A percentile compares a stretch with the other conserved stretches of the same genome.
Evolutionary conservation across 1,140 invertebrate genomes (phyloP).

Genomic region (Drosophila busckii): DNA sequence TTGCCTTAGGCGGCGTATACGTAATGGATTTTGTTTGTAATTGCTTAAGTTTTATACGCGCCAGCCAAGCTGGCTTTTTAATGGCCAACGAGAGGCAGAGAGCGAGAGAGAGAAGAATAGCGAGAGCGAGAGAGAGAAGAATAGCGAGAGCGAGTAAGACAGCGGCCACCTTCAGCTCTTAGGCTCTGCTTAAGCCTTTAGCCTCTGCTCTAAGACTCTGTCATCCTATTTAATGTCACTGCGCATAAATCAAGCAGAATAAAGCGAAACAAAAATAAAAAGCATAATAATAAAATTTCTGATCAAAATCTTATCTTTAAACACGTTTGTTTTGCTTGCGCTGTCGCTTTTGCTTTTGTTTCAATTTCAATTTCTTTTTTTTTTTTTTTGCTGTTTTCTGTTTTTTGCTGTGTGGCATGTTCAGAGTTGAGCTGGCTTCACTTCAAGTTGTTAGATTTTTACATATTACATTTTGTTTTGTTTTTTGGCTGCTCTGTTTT

Average conservation of each 20-base stretch:
- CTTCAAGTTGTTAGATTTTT: slow-evolving; percentile 49
- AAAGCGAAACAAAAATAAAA: too few species aligned
- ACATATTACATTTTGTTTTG: slow-evolving; percentile 14
- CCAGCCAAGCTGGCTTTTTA: slow-evolving; percentile 14
- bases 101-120: too few species aligned
- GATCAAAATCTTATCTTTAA: slow-evolving; percentile 25
- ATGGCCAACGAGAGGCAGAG: too few species aligned
- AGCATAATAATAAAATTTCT: slow-evolving; percentile 1
- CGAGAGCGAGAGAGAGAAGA: too few species aligned
- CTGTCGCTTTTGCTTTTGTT: too few species aligned
- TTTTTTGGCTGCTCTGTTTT: slow-evolving; percentile 21
- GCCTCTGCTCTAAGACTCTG: not conserved
- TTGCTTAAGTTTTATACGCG: slow-evolving; percentile 47
- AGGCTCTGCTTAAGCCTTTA: slow-evolving; percentile 15
- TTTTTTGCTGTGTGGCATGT: slow-evolving; percentile 12
- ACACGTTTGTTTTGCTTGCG: too few species aligned
- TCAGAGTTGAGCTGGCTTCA: too few species aligned
- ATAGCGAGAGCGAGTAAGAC: too few species aligned
- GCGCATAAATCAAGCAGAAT: slow-evolving; percentile 13
- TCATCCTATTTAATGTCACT: slow-evolving; percentile 13
- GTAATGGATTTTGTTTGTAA: slow-evolving; percentile 52
- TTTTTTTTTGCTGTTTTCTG: not conserved
- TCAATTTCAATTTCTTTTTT: slow-evolving; percentile 6
- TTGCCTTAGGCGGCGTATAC: slow-evolving; percentile 31
- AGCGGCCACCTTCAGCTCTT: too few species aligned